phyloP scores from a whole-genome alignment of 2,888 invertebrate species.

The Epirrhoe tristata region DNA sequence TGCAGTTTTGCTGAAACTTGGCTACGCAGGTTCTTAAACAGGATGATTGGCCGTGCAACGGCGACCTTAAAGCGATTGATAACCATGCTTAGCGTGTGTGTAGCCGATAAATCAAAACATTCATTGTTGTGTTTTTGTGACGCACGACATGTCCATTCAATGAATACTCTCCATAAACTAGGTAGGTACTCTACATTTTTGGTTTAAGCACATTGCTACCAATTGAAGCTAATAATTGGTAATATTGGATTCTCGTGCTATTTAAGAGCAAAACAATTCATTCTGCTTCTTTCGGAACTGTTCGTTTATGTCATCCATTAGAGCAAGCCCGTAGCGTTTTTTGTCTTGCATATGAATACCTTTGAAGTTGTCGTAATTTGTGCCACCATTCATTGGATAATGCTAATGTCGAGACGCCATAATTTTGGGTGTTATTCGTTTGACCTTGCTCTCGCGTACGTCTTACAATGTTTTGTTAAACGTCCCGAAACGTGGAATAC shows the following conservation, averaged over 20 bases:
- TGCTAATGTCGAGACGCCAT: conserved; percentile 41
- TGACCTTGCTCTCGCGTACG: conserved; percentile 63
- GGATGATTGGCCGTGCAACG: conserved; percentile 19
- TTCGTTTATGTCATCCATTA: conserved; percentile 9
- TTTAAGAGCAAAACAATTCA: conserved; percentile 1
- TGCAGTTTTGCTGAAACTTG: conserved; percentile 36
- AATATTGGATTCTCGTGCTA: conserved; percentile 33
- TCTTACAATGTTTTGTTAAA: conserved; percentile 65
- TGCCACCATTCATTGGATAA: conserved; percentile 34
- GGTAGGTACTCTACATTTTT: conserved; percentile 51
- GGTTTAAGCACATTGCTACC: conserved; percentile 57
- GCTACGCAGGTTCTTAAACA: conserved; percentile 32
- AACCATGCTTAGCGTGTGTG: conserved; percentile 20
- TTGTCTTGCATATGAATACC: conserved; percentile 10
- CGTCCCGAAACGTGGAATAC: conserved; percentile 64
- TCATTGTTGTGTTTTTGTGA: conserved; percentile 42
- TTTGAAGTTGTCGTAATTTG: conserved; percentile 34
- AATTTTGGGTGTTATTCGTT: conserved; percentile 53
- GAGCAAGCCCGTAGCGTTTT: neutral
- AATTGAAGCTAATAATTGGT: conserved; percentile 65
- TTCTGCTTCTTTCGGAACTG: neutral
- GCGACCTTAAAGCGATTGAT: conserved; percentile 18
- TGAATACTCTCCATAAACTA: conserved; percentile 27
- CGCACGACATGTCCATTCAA: conserved; percentile 57
- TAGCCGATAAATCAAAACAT: conserved; percentile 35